Evolutionary conservation across 2,113 vertebrate genomes (phyloP).

Genomic region (Bubalus kerabau): DNA sequence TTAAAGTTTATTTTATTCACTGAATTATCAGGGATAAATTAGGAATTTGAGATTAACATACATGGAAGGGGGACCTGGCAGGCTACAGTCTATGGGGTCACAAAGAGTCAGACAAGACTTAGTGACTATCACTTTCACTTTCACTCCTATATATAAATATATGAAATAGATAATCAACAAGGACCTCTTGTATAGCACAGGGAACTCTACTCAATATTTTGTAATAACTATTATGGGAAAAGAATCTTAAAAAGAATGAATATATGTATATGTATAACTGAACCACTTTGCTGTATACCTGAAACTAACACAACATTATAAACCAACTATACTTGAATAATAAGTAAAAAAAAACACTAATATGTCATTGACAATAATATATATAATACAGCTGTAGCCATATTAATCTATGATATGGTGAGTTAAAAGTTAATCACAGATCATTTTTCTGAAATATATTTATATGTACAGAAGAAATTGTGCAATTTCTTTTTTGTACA

Average conservation of each 20-base stretch:
- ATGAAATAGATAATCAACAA: neutral
- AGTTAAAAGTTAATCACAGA: neutral
- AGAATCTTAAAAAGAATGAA: neutral
- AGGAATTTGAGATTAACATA: neutral
- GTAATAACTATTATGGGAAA: neutral
- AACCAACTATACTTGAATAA: neutral
- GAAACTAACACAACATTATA: neutral
- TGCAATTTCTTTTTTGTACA: neutral
- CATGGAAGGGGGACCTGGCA: neutral
- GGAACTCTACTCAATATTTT: neutral
- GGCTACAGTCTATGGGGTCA: neutral
- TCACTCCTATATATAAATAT: neutral
- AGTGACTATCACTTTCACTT: neutral
- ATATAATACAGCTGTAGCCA: neutral
- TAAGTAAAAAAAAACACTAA: neutral
- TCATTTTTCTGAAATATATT: neutral
- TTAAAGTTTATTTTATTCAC: conserved; percentile 5
- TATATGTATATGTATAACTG: neutral
- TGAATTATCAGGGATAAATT: neutral
- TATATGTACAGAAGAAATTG: neutral
- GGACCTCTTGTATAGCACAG: neutral
- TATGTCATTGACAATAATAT: neutral
- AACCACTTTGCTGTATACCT: neutral
- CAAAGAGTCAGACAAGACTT: neutral
- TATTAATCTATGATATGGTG: neutral